These are phyloP conservation scores for Sebastes minor DNA, from an alignment of 2,797 vertebrate genomes.

Conservation along the genomic window DNA sequence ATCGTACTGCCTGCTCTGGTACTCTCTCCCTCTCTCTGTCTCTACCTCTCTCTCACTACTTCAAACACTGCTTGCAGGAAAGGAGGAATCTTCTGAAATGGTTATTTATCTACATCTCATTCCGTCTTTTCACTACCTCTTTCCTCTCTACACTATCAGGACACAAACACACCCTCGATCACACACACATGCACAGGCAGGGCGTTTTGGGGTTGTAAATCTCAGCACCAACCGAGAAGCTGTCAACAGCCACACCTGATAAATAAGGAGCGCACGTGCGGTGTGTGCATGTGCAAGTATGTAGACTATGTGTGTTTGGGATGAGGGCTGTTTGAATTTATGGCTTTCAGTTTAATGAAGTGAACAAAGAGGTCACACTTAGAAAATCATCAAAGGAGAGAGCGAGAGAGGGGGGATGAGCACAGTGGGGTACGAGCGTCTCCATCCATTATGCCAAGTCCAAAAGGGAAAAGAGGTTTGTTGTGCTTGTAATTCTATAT, in stretches of 20 bases:
- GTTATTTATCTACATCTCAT: slow-evolving; percentile 71
- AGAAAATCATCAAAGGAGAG: slow-evolving; percentile 51
- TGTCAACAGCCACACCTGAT: slow-evolving; percentile 51
- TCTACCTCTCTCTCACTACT: background rate
- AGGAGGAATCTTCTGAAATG: slow-evolving; percentile 56
- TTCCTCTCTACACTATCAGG: slow-evolving; percentile 42
- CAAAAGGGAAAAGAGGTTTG: background rate
- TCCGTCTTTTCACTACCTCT: slow-evolving; percentile 46
- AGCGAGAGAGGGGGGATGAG: background rate
- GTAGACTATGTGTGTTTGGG: slow-evolving; percentile 20
- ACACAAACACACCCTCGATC: slow-evolving; percentile 43
- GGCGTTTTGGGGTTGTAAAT: slow-evolving; percentile 61
- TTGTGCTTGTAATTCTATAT: background rate
- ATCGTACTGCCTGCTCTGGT: slow-evolving; percentile 48
- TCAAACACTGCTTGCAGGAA: slow-evolving; percentile 20
- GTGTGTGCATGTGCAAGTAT: background rate
- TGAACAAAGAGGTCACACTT: slow-evolving; percentile 62
- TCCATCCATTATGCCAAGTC: background rate
- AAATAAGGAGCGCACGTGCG: slow-evolving; percentile 36
- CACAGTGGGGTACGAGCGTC: background rate
- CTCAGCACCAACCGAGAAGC: slow-evolving; percentile 40
- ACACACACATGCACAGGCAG: slow-evolving; percentile 4
- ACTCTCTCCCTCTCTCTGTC: slow-evolving; percentile 11
- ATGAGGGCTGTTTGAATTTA: slow-evolving; percentile 35
- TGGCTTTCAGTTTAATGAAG: slow-evolving; percentile 65